Percentiles rank a stretch among this genome's conserved stretches.
Conservation (phyloP, 1,140 invertebrate genomes). For the Parasteatoda tepidariorum region DNA sequence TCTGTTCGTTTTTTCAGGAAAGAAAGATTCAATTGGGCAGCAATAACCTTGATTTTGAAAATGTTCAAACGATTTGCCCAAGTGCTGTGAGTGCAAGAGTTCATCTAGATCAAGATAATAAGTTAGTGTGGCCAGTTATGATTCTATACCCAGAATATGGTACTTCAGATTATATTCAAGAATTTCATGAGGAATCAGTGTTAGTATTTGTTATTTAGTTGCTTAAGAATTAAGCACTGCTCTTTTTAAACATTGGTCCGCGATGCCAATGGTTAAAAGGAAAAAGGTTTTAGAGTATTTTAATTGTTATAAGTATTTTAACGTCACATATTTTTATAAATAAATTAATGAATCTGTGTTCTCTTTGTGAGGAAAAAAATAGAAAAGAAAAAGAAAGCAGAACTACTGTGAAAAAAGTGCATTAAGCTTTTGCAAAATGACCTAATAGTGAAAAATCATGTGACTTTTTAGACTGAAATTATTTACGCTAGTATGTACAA, state of each 20-base stretch:
- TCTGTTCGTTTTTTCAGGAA: conserved; percentile 65
- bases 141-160: conserved; percentile 85
- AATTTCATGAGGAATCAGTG: conserved; percentile 79
- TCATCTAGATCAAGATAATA: conserved; percentile 72
- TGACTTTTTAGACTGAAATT: too few relatives aligned
- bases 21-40: conserved; percentile 70
- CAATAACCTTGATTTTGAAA: neutral
- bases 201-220: conserved; percentile 64
- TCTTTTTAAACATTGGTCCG: neutral
- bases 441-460: too few relatives aligned
- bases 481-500: too few relatives aligned
- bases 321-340: neutral
- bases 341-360: neutral
- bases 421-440: too few relatives aligned
- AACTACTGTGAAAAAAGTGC: too few relatives aligned
- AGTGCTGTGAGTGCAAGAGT: conserved; percentile 74
- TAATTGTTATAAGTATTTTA: neutral
- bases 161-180: conserved; percentile 79
- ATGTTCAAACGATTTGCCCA: conserved; percentile 64
- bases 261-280: neutral
- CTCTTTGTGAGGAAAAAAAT: neutral
- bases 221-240: neutral
- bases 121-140: conserved; percentile 83
- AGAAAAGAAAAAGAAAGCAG: neutral
- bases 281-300: neutral